Conservation (phyloP, 2,797 vertebrate species). For the Helarctos malayanus region DNA sequence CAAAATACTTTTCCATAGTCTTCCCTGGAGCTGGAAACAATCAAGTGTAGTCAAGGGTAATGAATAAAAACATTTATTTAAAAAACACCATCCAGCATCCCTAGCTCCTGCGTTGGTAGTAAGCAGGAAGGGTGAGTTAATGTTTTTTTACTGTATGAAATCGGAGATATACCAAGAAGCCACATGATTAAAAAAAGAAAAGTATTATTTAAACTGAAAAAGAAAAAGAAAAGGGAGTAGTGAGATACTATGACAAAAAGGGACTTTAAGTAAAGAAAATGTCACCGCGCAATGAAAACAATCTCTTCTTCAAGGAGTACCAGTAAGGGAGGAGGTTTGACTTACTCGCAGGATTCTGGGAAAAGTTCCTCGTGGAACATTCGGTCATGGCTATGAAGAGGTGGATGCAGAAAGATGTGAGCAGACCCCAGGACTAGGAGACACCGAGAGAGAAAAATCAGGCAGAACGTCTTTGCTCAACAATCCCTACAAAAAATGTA, state of each 20-base stretch:
- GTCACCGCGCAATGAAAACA: background rate
- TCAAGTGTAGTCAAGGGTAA: slow-evolving; percentile 12
- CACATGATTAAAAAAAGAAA: too few relatives aligned
- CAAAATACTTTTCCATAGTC: slow-evolving; percentile 40
- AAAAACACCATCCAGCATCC: background rate
- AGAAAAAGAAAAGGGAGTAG: slow-evolving; percentile 4
- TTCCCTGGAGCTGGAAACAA: slow-evolving; percentile 47
- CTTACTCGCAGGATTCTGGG: background rate
- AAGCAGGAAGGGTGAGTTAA: background rate
- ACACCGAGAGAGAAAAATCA: background rate
- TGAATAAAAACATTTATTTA: slow-evolving; percentile 68
- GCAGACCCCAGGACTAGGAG: background rate
- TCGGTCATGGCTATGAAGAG: background rate
- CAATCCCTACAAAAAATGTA: background rate
- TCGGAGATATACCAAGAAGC: background rate
- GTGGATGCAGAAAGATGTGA: background rate
- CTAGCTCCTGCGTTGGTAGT: background rate
- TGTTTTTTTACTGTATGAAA: slow-evolving; percentile 51
- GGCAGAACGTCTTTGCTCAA: background rate
- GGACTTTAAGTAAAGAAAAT: background rate
- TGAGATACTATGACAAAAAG: background rate
- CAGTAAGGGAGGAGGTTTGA: background rate
- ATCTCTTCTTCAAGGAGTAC: background rate
- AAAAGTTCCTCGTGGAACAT: background rate
- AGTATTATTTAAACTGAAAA: slow-evolving; percentile 14